Conservation (phyloP, 2,888 invertebrate genomes). For the Podotricha telesiphe region DNA sequence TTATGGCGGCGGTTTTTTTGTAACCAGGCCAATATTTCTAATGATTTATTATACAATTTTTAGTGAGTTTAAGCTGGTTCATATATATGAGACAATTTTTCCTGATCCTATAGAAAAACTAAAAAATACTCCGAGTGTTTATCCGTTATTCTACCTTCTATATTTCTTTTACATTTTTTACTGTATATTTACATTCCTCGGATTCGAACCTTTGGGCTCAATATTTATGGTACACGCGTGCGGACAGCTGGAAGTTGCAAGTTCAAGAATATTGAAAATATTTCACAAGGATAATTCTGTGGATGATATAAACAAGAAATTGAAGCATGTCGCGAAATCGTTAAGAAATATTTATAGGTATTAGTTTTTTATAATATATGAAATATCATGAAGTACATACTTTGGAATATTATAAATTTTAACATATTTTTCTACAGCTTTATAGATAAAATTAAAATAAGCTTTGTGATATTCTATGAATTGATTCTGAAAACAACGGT, state of each 20-base stretch:
- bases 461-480: conserved; percentile 46
- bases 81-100: conserved; percentile 50
- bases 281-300: conserved; percentile 45
- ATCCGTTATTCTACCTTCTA: conserved; percentile 33
- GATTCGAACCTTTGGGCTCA: conserved; percentile 58
- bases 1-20: conserved; percentile 40
- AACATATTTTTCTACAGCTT: conserved; percentile 49
- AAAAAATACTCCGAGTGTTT: conserved; percentile 48
- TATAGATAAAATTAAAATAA: conserved; percentile 47
- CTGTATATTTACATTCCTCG: conserved; percentile 48
- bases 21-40: conserved; percentile 46
- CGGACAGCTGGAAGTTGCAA: conserved; percentile 59
- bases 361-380: no score
- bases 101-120: conserved; percentile 51
- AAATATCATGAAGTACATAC: no score
- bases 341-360: conserved; percentile 54
- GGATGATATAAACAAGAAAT: conserved; percentile 44
- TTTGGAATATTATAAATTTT: no score
- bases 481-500: conserved; percentile 48
- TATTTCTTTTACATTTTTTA: conserved; percentile 45
- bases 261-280: conserved; percentile 48
- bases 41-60: conserved; percentile 47
- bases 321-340: conserved; percentile 49
- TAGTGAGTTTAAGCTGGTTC: conserved; percentile 49
- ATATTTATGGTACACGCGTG: conserved; percentile 61